Conservation (phyloP, 1,140 invertebrate genomes). For the Nylanderia fulva region DNA sequence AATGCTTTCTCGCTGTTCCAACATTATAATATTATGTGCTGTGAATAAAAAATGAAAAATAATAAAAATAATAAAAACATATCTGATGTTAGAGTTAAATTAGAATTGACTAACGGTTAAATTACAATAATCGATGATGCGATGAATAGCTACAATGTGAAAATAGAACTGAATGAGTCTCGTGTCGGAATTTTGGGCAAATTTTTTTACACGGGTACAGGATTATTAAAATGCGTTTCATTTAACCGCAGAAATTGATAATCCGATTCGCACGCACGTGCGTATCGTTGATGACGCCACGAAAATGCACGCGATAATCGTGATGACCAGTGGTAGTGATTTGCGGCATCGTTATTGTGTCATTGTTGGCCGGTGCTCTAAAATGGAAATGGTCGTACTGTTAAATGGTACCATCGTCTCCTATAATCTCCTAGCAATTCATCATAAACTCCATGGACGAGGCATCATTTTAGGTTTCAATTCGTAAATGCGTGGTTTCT, state of each 20-base stretch:
- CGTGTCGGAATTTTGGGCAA: neutral
- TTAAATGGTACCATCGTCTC: constrained; percentile 71
- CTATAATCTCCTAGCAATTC: constrained; percentile 64
- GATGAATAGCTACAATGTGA: neutral
- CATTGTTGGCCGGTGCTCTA: constrained; percentile 65
- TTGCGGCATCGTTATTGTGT: constrained; percentile 68
- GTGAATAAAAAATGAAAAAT: no score
- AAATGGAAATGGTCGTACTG: constrained; percentile 67
- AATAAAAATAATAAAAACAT: neutral
- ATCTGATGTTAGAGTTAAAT: neutral
- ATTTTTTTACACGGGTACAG: neutral
- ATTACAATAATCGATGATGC: neutral
- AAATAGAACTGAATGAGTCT: neutral
- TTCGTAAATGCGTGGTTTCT: neutral
- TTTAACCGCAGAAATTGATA: constrained; percentile 18
- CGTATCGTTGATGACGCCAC: constrained; percentile 5
- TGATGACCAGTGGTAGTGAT: constrained; percentile 19
- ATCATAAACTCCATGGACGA: constrained; percentile 49
- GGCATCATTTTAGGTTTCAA: constrained; percentile 51
- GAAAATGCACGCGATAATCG: constrained; percentile 57
- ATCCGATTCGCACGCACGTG: neutral
- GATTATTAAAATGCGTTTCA: constrained; percentile 27
- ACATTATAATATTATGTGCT: neutral
- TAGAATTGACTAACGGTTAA: neutral
- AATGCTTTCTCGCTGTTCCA: neutral